A percentile compares a stretch with the other conserved stretches of the same genome.
These are phyloP conservation scores for Tichodroma muraria DNA, from an alignment of 2,113 vertebrate genomes.

Conservation along the genomic window DNA sequence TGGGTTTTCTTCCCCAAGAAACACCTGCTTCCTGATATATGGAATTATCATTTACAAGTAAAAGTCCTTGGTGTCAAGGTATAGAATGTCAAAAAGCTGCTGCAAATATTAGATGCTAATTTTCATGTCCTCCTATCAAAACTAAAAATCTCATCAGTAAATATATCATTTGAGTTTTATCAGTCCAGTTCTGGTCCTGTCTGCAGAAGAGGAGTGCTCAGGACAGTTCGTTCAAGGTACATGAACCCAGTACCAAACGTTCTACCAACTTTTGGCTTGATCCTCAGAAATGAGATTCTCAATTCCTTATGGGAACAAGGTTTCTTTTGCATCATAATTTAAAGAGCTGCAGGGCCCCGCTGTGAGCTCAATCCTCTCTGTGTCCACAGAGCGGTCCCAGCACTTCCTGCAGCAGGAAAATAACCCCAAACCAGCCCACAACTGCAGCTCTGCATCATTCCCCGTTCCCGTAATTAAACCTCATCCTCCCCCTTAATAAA, in stretches of 20 bases:
- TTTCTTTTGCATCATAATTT: neutral
- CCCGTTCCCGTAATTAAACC: neutral
- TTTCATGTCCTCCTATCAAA: neutral
- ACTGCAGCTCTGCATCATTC: neutral
- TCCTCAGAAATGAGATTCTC: neutral
- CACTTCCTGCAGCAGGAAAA: neutral
- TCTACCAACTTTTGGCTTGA: neutral
- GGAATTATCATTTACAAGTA: neutral
- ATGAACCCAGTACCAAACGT: neutral
- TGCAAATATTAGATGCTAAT: neutral
- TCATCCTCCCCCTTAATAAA: neutral
- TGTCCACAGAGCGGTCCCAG: neutral
- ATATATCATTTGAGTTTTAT: neutral
- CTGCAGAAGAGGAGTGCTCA: neutral
- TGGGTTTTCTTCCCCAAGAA: neutral
- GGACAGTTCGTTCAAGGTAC: neutral
- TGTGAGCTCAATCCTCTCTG: neutral
- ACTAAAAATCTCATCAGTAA: neutral
- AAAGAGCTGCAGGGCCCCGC: neutral
- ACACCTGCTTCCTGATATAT: constrained; percentile 16
- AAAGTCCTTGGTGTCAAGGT: neutral
- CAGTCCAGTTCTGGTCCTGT: neutral
- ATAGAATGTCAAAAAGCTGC: neutral
- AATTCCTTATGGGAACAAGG: neutral
- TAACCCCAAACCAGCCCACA: neutral